Percentiles rank a stretch among this genome's conserved stretches.
These are phyloP conservation scores for Balanococcus diminutus DNA, from an alignment of 2,888 invertebrate species.

Conservation along the genomic window DNA sequence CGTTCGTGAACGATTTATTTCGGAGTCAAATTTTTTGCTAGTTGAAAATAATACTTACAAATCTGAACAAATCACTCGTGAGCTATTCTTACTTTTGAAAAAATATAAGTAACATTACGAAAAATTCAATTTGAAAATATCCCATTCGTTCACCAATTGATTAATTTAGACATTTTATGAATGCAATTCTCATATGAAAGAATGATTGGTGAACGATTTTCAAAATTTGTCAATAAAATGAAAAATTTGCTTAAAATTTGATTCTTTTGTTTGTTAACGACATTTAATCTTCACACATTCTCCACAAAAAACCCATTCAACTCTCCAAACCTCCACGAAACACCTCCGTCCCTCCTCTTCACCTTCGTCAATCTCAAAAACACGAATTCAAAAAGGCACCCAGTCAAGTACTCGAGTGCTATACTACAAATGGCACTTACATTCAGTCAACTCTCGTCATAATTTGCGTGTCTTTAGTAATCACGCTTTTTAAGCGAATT, in stretches of 20 bases:
- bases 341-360: not conserved
- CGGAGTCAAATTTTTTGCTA: too few relatives aligned
- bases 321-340: too few relatives aligned
- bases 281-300: not conserved
- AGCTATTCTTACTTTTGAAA: too few relatives aligned
- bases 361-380: not conserved
- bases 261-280: not conserved
- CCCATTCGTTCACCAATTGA: too few relatives aligned
- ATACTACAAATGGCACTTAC: slow-evolving; percentile 1
- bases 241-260: not conserved
- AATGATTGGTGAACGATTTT: too few relatives aligned
- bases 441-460: not conserved
- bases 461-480: slow-evolving; percentile 33
- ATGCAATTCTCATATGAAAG: too few relatives aligned
- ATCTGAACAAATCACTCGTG: too few relatives aligned
- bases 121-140: too few relatives aligned
- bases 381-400: not conserved
- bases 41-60: too few relatives aligned
- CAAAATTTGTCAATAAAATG: not conserved
- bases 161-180: too few relatives aligned
- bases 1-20: not conserved
- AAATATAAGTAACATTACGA: too few relatives aligned
- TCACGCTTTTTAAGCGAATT: slow-evolving; percentile 40
- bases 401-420: not conserved
- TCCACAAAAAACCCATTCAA: not conserved